Base-by-base conservation (phyloP, 2,888 invertebrate genomes). In the Desoria tigrina region DNA sequence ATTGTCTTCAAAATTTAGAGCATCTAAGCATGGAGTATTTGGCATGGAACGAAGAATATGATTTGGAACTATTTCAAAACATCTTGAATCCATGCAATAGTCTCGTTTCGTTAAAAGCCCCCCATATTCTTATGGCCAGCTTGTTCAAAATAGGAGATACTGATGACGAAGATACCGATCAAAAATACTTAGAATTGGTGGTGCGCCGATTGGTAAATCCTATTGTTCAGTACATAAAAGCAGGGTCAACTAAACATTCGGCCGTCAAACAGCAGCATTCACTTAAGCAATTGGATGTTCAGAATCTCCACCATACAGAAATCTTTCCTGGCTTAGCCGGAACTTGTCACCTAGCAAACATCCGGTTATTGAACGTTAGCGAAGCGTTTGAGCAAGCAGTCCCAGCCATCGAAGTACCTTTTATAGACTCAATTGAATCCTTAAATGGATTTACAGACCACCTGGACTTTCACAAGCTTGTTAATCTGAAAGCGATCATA, bases 301-400 rank as follows among this genome's bases (percentile, higher is more conserved):
- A 57, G n/a, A 57, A 57, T 23, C n/a, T 57, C 4, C 42, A 57
- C 21, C 56, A 57, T 14, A 4, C 56, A 2, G 56, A 57, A 42
- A 14, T 57, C 18, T 57, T 57, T 37, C 42, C 56, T 4, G 24
- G 6, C 6, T 16, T 57, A 6, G 24, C 37, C 3, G 16, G 11
- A 2, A 37, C 56, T 4, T 57, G 56, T 42, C 21, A n/a, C 21
- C 14, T 2, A 39, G 14, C 56, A 18, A 37, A 37, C 21, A 4
- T 21, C 4, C 21, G 37, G 2, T 23, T 57, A 9, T 37, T 57
- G 14, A 57, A 57, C n/a, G 56, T 57, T 2, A 57, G 42, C 24
- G 56, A 57, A 42, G 56, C 42, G 3, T 57, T n/a, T n/a, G 39
- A 42, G 21, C 6, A 6, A 7, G 9, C 42, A 23, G 37, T 57